These are phyloP conservation scores for Xanthorhoe designata DNA, from an alignment of 2,888 invertebrate genomes.

Conservation along the genomic window DNA sequence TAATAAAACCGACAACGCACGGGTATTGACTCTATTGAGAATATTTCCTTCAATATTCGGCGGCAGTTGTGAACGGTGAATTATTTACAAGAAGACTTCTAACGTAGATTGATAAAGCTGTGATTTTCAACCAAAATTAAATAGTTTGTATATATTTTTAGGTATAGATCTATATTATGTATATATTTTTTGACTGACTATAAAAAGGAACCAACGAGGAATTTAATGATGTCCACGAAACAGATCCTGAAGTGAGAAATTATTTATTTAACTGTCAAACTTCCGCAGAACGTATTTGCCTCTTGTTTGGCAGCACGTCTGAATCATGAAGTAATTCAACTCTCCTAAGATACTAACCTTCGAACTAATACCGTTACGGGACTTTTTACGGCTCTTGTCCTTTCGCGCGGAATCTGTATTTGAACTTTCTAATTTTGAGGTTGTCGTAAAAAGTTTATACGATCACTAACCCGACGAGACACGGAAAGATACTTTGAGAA, in stretches of 20 bases:
- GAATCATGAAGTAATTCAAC: background rate
- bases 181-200: too few relatives aligned
- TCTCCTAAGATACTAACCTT: background rate
- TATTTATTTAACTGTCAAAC: background rate
- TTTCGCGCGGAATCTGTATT: constrained; percentile 25
- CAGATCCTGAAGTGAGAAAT: too few relatives aligned
- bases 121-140: too few relatives aligned
- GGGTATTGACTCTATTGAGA: constrained; percentile 20
- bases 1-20: constrained; percentile 41
- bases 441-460: constrained; percentile 32
- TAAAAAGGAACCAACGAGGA: too few relatives aligned
- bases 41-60: constrained; percentile 17
- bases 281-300: background rate
- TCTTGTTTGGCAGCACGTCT: background rate
- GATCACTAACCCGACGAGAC: constrained; percentile 11
- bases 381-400: constrained; percentile 26
- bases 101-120: too few relatives aligned
- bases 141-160: too few relatives aligned
- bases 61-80: constrained; percentile 8
- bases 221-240: too few relatives aligned
- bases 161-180: too few relatives aligned
- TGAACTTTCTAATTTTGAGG: constrained; percentile 33
- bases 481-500: constrained; percentile 1
- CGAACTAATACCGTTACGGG: constrained; percentile 7
- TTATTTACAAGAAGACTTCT: background rate